Evolutionary conservation across 1,140 invertebrate genomes (phyloP), one percentile per base, ranked within the genome.

Genomic region (Goniozus legneri): DNA sequence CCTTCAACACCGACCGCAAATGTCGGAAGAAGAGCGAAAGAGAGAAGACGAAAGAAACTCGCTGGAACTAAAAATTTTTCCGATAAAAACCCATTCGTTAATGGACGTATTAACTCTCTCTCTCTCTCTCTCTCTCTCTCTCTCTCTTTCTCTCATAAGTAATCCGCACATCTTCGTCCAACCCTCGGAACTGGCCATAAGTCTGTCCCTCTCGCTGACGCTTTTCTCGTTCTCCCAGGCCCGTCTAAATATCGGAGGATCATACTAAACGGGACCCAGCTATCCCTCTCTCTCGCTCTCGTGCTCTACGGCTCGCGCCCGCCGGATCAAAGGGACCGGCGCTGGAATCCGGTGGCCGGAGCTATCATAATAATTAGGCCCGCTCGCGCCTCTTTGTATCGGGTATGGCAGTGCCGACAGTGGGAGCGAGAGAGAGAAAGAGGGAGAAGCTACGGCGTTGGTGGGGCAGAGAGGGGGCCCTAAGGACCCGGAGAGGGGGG

Each of bases 321-420:
- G 60, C 52, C 53, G 69, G 67, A 75, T 75, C 69, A 76, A 76
- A 75, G 61, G 56, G 39, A 62, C 72, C 73, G 72, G 69, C 73
- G n/a, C n/a, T n/a, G 58, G 63, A 74, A 75, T 73, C 65, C 71
- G 65, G 72, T 73, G 73, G 71, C 70, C n/a, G n/a, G 65, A 73
- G 66, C 72, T 76, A 76, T 76, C 72, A 74, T 75, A 76, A 74
- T 76, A 76, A 76, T 76, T 75, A 75, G 62, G 65, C 64, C 61
- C 66, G 67, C 69, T 71, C 69, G 66, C 69, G 71, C 69, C 68
- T 73, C 71, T 74, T 73, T 73, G 71, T 73, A 72, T 67, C 62
- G 69, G 65, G 64, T n/a, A 69, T 70, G 68, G 69, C 59, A 67
- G 65, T 69, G 70, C 70, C 71, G 69, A 69, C 62, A 58, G 60